Evolutionary conservation across 2,113 vertebrate genomes (phyloP).

Genomic region (Spheniscus mendiculus): DNA sequence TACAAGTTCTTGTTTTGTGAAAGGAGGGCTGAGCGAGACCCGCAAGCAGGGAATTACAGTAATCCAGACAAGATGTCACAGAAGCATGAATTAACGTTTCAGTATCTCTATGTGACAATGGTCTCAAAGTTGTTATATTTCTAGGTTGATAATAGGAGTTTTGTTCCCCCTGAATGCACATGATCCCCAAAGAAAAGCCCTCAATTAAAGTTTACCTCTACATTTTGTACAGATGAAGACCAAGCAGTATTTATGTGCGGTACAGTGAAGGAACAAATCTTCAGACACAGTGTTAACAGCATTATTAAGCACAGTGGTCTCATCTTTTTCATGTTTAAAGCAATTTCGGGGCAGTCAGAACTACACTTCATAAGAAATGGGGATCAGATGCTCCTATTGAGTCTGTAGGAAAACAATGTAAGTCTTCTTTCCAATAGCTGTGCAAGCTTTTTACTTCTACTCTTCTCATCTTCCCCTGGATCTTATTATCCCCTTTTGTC

Average conservation of each 20-base stretch:
- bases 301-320: constrained; percentile 55
- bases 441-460: constrained; percentile 62
- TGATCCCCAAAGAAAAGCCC: constrained; percentile 64
- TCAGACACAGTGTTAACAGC: constrained; percentile 21
- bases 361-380: constrained; percentile 30
- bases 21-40: constrained; percentile 40
- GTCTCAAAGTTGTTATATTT: constrained; percentile 62
- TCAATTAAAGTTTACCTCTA: constrained; percentile 65
- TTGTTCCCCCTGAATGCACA: constrained; percentile 45
- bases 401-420: constrained; percentile 53
- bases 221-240: constrained; percentile 44
- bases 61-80: constrained; percentile 55
- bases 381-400: constrained; percentile 52
- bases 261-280: constrained; percentile 43
- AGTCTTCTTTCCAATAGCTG: constrained; percentile 53
- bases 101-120: constrained; percentile 33
- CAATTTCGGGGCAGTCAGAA: constrained; percentile 60
- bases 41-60: constrained; percentile 62
- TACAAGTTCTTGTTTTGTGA: constrained; percentile 19
- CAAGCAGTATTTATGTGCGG: constrained; percentile 22
- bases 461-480: constrained; percentile 63
- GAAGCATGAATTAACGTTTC: constrained; percentile 65
- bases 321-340: constrained; percentile 66
- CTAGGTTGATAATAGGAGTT: constrained; percentile 58
- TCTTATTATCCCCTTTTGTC: constrained; percentile 66